Base-by-base conservation (phyloP, 2,797 vertebrate genomes). In the Neomorphus geoffroyi region DNA sequence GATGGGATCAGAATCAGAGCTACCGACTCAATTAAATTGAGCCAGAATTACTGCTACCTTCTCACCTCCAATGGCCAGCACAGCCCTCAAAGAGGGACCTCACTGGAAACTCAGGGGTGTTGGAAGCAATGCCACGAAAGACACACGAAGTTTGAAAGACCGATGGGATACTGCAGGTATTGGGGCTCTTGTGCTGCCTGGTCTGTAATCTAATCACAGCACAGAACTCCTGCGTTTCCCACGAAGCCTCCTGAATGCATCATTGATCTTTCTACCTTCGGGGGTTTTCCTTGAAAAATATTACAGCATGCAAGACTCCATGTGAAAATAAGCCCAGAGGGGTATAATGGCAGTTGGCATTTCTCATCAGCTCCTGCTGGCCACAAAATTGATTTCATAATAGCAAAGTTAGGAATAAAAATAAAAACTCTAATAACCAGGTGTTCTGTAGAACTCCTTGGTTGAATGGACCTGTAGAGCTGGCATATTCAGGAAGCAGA, bases 311-410 rank as follows among this genome's bases (percentile, higher is more conserved):
- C 21, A 61, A 61, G 37, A 46, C 46, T 80, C n/a, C 0, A 2
- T 19, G 28, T 64, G 50, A 56, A 91, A 84, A 77, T 32, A 81
- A 84, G 13, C 82, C 94, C 46, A 18, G 89, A 77, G 86, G 65
- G 60, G 3, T 60, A 18, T 81, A 71, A 65, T 65, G 43, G 71
- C 51, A 69, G 35, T 18, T 77, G 83, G 54, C 54, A 45, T 75
- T 86, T 92, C 70, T 87, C 37, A 22, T 69, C 64, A 73, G 69
- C 61, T 74, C 71, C 72, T 70, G 32, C 77, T 86, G 77, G 48
- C 72, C 67, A 86, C 43, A 43, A 57, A 86, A 91, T 89, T 86
- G 77, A 83, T 86, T 89, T 86, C 39, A 66, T 86, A 64, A 58
- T 3, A 23, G 72, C 26, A n/a, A 86, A 72, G 46, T 45, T 64